phyloP scores from a whole-genome alignment of 2,797 vertebrate genomes.

The Cercopithecus neglectus region DNA sequence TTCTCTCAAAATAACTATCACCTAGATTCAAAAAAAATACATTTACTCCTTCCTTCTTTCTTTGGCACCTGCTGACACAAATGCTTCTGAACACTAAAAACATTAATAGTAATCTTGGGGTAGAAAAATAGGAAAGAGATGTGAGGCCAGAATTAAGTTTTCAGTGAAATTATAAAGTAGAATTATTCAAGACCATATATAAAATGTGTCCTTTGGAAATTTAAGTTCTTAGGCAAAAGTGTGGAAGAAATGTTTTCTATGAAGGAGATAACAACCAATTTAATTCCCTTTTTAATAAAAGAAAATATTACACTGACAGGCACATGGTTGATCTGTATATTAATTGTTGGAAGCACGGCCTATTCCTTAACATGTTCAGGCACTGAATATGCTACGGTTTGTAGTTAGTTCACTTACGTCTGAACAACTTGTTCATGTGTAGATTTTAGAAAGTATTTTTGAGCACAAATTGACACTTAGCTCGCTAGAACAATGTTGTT shows the following conservation, averaged over 20 bases:
- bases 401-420: conserved; percentile 41
- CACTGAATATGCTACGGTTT: conserved; percentile 40
- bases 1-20: conserved; percentile 39
- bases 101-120: background rate
- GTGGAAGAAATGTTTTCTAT: background rate
- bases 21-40: background rate
- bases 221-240: conserved; percentile 33
- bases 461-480: background rate
- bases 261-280: background rate
- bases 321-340: conserved; percentile 34
- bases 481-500: background rate
- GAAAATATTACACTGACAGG: background rate
- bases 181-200: background rate
- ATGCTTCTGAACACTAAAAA: conserved; percentile 26
- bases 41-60: background rate
- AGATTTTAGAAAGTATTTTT: background rate
- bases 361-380: conserved; percentile 26
- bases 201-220: background rate
- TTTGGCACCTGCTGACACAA: conserved; percentile 34
- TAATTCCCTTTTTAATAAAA: background rate
- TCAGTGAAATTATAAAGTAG: background rate
- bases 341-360: background rate
- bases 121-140: background rate
- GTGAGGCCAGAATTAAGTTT: background rate
- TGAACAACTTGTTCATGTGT: conserved; percentile 16